These are phyloP conservation scores for Apodemia mormo DNA, from an alignment of 2,888 invertebrate genomes.

Conservation along the genomic window DNA sequence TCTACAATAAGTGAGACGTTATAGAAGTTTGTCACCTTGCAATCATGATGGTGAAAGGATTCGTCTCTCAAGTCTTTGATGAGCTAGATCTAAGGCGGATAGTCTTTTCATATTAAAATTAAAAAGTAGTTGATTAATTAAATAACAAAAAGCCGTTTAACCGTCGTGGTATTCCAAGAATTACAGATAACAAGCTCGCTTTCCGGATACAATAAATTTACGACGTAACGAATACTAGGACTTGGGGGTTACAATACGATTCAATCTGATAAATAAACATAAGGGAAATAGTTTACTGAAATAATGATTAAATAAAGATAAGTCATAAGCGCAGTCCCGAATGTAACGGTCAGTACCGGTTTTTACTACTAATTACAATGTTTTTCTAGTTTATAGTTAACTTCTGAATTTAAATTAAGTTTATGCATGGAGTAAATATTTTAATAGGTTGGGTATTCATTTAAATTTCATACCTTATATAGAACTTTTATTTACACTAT, in stretches of 20 bases:
- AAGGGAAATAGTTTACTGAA: slow-evolving; percentile 13
- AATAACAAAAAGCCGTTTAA: slow-evolving; percentile 12
- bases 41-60: no score
- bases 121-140: neutral
- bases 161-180: neutral
- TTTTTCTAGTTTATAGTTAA: slow-evolving; percentile 10
- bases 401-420: slow-evolving; percentile 16
- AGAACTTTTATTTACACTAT: slow-evolving; percentile 2
- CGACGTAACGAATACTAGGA: slow-evolving; percentile 8
- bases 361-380: slow-evolving; percentile 14
- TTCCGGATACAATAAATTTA: slow-evolving; percentile 17
- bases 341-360: neutral
- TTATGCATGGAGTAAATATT: slow-evolving; percentile 9
- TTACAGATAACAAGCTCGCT: slow-evolving; percentile 6
- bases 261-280: slow-evolving; percentile 16
- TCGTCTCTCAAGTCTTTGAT: no score
- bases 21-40: no score
- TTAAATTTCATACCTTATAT: slow-evolving; percentile 7
- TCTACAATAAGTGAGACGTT: no score
- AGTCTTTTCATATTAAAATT: neutral
- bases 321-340: slow-evolving; percentile 18
- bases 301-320: slow-evolving; percentile 5
- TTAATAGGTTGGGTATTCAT: slow-evolving; percentile 10
- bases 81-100: no score
- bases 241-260: slow-evolving; percentile 6